phyloP scores from a whole-genome alignment of 2,797 vertebrate genomes.

The Macrochelys suwanniensis region DNA sequence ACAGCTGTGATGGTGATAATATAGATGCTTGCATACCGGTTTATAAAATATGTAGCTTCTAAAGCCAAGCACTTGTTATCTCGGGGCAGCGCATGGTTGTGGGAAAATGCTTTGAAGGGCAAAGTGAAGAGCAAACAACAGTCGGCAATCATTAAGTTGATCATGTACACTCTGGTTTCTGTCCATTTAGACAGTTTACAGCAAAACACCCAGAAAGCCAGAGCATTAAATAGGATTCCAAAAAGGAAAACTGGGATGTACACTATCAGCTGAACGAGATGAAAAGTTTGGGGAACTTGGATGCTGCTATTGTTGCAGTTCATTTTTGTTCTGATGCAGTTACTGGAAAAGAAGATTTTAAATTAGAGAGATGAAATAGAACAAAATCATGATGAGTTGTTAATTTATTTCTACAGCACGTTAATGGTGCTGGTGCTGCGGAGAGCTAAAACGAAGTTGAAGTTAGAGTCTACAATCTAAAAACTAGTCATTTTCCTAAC shows the following conservation, averaged over 20 bases:
- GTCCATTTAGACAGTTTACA: conserved; percentile 62
- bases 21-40: conserved; percentile 43
- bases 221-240: conserved; percentile 60
- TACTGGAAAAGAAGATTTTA: not conserved
- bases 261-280: conserved; percentile 35
- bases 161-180: conserved; percentile 60
- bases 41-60: conserved; percentile 60
- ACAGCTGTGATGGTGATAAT: conserved; percentile 6
- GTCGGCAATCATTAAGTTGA: conserved; percentile 56
- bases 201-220: conserved; percentile 72
- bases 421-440: not conserved
- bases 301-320: not conserved
- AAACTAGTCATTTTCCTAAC: no score
- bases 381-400: not conserved
- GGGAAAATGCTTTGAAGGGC: conserved; percentile 78
- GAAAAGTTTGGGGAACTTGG: not conserved
- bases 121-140: conserved; percentile 76
- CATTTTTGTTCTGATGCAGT: not conserved
- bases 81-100: not conserved
- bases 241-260: conserved; percentile 45
- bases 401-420: not conserved
- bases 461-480: no score
- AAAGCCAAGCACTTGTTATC: rapidly evolving
- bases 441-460: not conserved
- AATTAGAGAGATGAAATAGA: not conserved